These are phyloP conservation scores for Malacoraja senta DNA, from an alignment of 2,797 vertebrate species.

Conservation along the genomic window DNA sequence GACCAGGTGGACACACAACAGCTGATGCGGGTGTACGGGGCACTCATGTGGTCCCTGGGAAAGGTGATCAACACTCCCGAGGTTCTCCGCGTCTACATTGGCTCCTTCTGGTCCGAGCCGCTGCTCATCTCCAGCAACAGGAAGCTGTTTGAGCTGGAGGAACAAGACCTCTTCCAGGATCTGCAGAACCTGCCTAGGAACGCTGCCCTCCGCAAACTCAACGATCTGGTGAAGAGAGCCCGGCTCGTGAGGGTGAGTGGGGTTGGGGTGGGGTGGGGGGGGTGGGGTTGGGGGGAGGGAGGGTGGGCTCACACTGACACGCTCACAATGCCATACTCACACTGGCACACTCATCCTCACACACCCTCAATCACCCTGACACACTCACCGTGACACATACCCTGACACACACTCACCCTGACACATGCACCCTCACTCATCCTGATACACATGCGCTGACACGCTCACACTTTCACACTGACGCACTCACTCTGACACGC, in stretches of 20 bases:
- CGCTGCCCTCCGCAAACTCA: conserved; percentile 81
- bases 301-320: too few species aligned
- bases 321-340: too few species aligned
- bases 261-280: neutral
- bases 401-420: too few species aligned
- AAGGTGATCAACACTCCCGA: conserved; percentile 86
- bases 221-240: conserved; percentile 83
- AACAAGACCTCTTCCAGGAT: conserved; percentile 82
- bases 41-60: conserved; percentile 90
- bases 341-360: too few species aligned
- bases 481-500: too few species aligned
- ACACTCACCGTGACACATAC: too few species aligned
- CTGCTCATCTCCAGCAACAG: conserved; percentile 79
- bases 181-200: conserved; percentile 87
- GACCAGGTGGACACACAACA: conserved; percentile 91
- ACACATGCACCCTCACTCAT: too few species aligned
- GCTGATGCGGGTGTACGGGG: conserved; percentile 88
- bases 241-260: conserved; percentile 77
- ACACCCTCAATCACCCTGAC: neutral
- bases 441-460: too few species aligned
- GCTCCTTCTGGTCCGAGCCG: conserved; percentile 88
- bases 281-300: too few species aligned
- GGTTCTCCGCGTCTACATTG: conserved; percentile 86
- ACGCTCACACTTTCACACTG: too few species aligned
- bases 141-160: conserved; percentile 81